phyloP scores from a whole-genome alignment of 2,888 invertebrate species.

The Phania funesta region DNA sequence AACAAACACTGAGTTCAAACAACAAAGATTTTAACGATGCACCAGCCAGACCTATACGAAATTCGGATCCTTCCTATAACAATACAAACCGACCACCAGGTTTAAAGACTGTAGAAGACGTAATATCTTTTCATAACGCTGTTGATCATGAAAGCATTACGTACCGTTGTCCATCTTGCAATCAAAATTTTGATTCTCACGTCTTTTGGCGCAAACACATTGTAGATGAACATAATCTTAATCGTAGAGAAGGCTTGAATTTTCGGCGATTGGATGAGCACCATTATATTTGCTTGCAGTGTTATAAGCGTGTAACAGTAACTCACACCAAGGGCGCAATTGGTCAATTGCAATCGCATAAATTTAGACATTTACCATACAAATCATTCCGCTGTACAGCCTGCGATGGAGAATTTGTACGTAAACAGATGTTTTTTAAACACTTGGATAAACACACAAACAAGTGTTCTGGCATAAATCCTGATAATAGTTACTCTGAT shows the following conservation, averaged over 20 bases:
- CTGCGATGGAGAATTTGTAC: conserved; percentile 75
- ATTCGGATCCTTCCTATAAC: conserved; percentile 22
- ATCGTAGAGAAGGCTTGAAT: conserved; percentile 75
- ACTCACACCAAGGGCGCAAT: conserved; percentile 77
- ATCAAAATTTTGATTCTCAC: conserved; percentile 75
- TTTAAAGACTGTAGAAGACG: conserved; percentile 75
- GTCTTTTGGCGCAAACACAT: conserved; percentile 78
- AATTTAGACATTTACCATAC: conserved; percentile 76
- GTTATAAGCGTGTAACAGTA: conserved; percentile 77
- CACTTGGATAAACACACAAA: conserved; percentile 76
- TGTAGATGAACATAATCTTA: conserved; percentile 75
- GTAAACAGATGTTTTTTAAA: conserved; percentile 78
- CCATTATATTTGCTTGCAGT: conserved; percentile 76
- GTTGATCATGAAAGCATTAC: conserved; percentile 77
- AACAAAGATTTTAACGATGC: conserved; percentile 38
- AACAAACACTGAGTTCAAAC: conserved; percentile 8
- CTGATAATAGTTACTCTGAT: not conserved
- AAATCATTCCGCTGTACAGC: conserved; percentile 75
- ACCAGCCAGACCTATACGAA: conserved; percentile 41
- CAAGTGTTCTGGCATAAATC: conserved; percentile 69
- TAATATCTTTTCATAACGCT: conserved; percentile 76
- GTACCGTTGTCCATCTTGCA: conserved; percentile 76
- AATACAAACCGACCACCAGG: conserved; percentile 70
- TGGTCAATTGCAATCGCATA: conserved; percentile 76
- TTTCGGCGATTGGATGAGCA: conserved; percentile 77